Percentiles rank a stretch among this genome's conserved stretches.
Evolutionary conservation across 2,797 vertebrate genomes (phyloP).

Genomic region (Pseudopleuronectes americanus): DNA sequence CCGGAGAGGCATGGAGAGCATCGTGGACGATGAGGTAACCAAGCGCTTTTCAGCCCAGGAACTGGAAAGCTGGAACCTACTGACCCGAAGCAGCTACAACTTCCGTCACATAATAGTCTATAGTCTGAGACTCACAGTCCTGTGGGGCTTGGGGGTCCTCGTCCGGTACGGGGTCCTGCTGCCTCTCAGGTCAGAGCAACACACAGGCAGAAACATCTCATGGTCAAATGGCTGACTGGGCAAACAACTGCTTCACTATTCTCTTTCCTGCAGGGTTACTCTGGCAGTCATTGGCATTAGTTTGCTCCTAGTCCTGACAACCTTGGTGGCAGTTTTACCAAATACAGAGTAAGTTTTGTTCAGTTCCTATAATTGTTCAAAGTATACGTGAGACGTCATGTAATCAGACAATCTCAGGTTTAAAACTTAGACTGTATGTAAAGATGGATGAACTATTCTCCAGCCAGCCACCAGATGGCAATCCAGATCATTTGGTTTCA

Average conservation of each 20-base stretch:
- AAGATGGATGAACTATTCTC: no score
- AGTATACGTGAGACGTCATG: no score
- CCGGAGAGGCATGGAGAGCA: conserved; percentile 91
- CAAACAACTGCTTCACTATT: no score
- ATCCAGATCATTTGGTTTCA: no score
- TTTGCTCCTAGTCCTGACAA: conserved; percentile 88
- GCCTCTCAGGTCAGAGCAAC: conserved; percentile 74
- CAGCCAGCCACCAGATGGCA: no score
- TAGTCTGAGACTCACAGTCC: conserved; percentile 86
- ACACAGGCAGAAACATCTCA: no score
- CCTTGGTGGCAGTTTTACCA: conserved; percentile 81
- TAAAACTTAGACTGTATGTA: no score
- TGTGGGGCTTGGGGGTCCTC: conserved; percentile 91
- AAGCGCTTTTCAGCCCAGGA: conserved; percentile 93
- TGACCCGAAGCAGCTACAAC: conserved; percentile 94
- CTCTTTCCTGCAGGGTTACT: no score
- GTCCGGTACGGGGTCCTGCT: conserved; percentile 91
- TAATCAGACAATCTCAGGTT: no score
- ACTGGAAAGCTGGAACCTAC: conserved; percentile 93
- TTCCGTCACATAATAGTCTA: conserved; percentile 93
- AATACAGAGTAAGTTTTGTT: no score
- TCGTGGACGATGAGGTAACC: conserved; percentile 95
- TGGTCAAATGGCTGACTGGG: no score
- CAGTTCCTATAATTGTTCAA: no score
- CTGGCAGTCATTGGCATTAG: conserved; percentile 88